phyloP scores from a whole-genome alignment of 2,113 vertebrate genomes.

The Triplophysa rosa region DNA sequence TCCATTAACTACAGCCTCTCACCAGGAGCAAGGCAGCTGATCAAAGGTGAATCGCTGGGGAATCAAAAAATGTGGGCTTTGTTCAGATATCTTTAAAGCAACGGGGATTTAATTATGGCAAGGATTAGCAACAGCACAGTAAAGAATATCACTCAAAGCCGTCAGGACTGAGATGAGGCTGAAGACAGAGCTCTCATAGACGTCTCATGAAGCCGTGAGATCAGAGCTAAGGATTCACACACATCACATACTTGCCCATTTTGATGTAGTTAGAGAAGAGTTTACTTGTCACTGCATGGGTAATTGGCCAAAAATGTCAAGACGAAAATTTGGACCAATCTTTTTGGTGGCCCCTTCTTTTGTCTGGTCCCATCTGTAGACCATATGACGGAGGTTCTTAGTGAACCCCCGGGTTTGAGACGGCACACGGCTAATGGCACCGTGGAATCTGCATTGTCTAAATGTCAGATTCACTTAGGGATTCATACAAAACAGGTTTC shows the following conservation, averaged over 20 bases:
- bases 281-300: background rate
- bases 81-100: slow-evolving; percentile 53
- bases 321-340: too few species aligned
- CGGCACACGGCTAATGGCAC: too few species aligned
- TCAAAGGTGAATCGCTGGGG: slow-evolving; percentile 53
- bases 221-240: background rate
- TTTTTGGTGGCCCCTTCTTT: too few species aligned
- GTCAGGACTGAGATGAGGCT: slow-evolving; percentile 25
- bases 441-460: too few species aligned
- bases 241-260: background rate
- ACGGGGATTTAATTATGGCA: slow-evolving; percentile 51
- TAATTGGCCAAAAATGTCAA: too few species aligned
- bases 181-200: slow-evolving; percentile 13
- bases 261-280: background rate
- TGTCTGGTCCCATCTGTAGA: too few species aligned
- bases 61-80: slow-evolving; percentile 53
- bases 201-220: background rate
- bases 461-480: too few species aligned
- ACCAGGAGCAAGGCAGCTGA: slow-evolving; percentile 45
- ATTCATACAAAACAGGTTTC: too few species aligned
- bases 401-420: too few species aligned
- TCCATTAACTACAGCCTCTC: slow-evolving; percentile 50
- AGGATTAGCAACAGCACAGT: slow-evolving; percentile 45
- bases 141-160: slow-evolving; percentile 44
- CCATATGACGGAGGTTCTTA: too few species aligned